These are phyloP conservation scores for Drosophila gaucha DNA, from an alignment of 2,888 invertebrate genomes.

Conservation along the genomic window DNA sequence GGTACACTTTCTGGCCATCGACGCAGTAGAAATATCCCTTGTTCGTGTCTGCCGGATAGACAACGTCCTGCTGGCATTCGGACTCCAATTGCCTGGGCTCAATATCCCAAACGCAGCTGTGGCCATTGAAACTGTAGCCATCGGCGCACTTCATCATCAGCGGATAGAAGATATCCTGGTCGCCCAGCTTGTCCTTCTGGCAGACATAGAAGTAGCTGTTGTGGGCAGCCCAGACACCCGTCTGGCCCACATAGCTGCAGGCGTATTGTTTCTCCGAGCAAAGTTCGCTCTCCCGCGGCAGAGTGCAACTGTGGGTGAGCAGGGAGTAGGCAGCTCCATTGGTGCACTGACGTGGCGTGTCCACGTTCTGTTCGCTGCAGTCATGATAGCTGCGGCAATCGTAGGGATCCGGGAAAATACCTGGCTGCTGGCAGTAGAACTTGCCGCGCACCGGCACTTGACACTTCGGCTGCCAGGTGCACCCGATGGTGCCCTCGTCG, in stretches of 20 bases:
- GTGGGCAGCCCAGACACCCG: constrained; percentile 72
- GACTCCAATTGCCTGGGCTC: background rate
- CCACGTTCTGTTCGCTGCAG: constrained; percentile 64
- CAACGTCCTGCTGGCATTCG: constrained; percentile 12
- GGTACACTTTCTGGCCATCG: background rate
- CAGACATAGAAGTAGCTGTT: constrained; percentile 77
- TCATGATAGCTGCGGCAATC: constrained; percentile 81
- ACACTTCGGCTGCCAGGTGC: constrained; percentile 65
- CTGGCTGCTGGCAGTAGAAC: constrained; percentile 73
- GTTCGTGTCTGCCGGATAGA: constrained; percentile 15
- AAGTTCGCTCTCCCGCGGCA: constrained; percentile 50
- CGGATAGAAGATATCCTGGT: constrained; percentile 61
- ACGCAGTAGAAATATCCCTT: constrained; percentile 28
- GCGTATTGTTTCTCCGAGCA: constrained; percentile 69
- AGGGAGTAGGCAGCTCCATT: constrained; percentile 72
- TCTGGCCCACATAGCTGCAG: constrained; percentile 69
- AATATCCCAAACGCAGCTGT: constrained; percentile 41
- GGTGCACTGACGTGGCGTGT: constrained; percentile 62
- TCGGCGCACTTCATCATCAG: constrained; percentile 73
- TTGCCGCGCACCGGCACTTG: constrained; percentile 66
- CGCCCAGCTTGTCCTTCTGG: constrained; percentile 38
- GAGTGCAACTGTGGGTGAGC: constrained; percentile 59
- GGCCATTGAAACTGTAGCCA: constrained; percentile 61
- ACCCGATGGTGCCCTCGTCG: constrained; percentile 64
- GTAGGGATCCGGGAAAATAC: constrained; percentile 82